Percentiles rank a stretch among this genome's conserved stretches.
These are phyloP conservation scores for Archilochus colubris DNA, from an alignment of 2,113 vertebrate species.

Conservation along the genomic window DNA sequence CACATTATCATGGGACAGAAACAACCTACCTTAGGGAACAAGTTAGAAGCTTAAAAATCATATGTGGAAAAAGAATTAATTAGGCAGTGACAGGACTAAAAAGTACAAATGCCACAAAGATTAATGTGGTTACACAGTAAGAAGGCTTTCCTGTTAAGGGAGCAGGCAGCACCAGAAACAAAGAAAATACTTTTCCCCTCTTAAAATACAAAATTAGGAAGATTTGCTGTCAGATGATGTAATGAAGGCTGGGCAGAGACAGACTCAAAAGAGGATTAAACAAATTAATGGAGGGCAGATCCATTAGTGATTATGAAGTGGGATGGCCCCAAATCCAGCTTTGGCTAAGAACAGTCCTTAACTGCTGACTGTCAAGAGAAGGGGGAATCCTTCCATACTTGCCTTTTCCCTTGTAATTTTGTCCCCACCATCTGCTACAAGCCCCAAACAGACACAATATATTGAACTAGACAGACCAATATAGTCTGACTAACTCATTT, in stretches of 20 bases:
- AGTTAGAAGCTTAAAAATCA: background rate
- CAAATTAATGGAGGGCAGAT: background rate
- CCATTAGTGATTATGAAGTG: slow-evolving; percentile 1
- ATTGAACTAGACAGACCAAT: background rate
- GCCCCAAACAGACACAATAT: background rate
- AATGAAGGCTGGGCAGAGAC: background rate
- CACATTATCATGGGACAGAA: background rate
- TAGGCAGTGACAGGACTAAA: background rate
- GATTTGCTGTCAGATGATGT: background rate
- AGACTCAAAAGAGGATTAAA: slow-evolving; percentile 34
- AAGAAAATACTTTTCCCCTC: background rate
- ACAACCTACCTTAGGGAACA: background rate
- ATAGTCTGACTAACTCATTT: background rate
- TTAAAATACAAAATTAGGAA: background rate
- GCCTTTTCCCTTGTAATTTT: background rate
- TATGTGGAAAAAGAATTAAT: background rate
- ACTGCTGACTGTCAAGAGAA: background rate
- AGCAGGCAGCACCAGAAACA: background rate
- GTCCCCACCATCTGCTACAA: background rate
- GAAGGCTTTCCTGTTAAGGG: background rate
- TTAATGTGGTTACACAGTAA: background rate
- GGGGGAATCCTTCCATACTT: background rate
- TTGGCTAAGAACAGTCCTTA: background rate
- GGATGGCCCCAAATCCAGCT: slow-evolving; percentile 23
- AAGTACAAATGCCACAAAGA: background rate